A percentile compares a stretch with the other conserved stretches of the same genome.
Conservation (phyloP, 2,113 vertebrate genomes). For the Coreoperca whiteheadi region DNA sequence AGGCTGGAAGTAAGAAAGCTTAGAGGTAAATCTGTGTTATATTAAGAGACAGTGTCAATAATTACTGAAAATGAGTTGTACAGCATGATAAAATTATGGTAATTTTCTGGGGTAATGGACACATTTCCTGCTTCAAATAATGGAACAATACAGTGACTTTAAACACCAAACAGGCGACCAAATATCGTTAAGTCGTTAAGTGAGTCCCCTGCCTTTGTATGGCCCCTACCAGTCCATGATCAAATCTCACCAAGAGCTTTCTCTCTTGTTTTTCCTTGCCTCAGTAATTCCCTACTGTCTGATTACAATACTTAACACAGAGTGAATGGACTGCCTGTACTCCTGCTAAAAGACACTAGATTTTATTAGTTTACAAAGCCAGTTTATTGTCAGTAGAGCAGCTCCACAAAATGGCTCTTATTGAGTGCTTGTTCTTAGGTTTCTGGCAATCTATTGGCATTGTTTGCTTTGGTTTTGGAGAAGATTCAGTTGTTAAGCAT, state of each 20-base stretch:
- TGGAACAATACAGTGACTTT: constrained; percentile 34
- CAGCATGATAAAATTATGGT: constrained; percentile 17
- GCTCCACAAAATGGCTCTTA: constrained; percentile 25
- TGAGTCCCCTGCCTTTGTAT: constrained; percentile 45
- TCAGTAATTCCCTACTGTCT: constrained; percentile 42
- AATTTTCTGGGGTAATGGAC: constrained; percentile 25
- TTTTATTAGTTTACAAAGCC: constrained; percentile 59
- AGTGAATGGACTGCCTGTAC: constrained; percentile 43
- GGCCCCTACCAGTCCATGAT: constrained; percentile 22
- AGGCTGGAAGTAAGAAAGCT: constrained; percentile 18
- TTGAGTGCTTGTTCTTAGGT: constrained; percentile 16
- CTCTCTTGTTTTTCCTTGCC: constrained; percentile 22
- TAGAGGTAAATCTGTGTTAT: constrained; percentile 34
- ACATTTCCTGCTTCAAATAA: constrained; percentile 26
- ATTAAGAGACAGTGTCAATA: constrained; percentile 22
- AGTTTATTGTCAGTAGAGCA: constrained; percentile 39
- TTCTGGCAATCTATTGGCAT: constrained; percentile 6
- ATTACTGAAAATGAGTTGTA: constrained; percentile 8
- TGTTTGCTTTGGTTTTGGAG: constrained; percentile 39
- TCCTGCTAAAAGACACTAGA: constrained; percentile 32
- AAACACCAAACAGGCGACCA: constrained; percentile 32
- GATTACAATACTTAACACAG: constrained; percentile 50
- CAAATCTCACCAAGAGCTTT: constrained; percentile 38
- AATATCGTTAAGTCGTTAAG: constrained; percentile 30
- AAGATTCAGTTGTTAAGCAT: constrained; percentile 41